Base-by-base conservation (phyloP, 1,140 invertebrate species). In the Semibalanus balanoides region DNA sequence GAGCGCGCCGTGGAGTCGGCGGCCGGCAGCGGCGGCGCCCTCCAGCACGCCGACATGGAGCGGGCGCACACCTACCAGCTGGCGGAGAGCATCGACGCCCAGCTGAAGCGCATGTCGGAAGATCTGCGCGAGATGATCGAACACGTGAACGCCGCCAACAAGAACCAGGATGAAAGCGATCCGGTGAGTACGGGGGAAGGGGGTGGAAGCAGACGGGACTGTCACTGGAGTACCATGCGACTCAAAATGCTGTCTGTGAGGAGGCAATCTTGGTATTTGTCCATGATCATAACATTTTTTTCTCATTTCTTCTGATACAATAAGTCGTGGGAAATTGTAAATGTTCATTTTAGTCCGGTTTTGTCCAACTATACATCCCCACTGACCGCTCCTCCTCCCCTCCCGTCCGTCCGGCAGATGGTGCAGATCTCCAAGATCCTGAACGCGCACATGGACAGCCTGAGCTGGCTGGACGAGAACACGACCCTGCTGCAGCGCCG, bases 91-190 rank as follows among this genome's bases (percentile, higher is more conserved):
- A 87, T 97, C 73, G 94, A 97, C 83, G 93, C 92, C 0, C 95
- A 98, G 83, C 83, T 97, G 75, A 93, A 95, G 83, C 90, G 94
- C 82, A 96, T 97, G 93, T 92, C 93, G 0, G 92, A 96, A 82
- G 94, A 97, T 85, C 84, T 98, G 73, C 96, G 96, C 80, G 95
- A 97, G 84, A 93, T 97, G 31, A 96, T 97, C 76, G 93, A 96
- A 82, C 93, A 96, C 83, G 85, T 97, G 0, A 98, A 98, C 83
- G 91, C 95, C 81, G 89, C 91, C 0, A 95, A 93, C 83, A 89
- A 90, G 79, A 88, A 88, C 73, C 90, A 94, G 82, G 93, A 97
- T 79, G 89, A 88, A 19, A 90, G 89, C 79, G 94, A 97, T 86
- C 94, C 94, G 0, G 90, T 93, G 86, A 89, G 87, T 40, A 40